Evolutionary conservation across 2,888 invertebrate species (phyloP).

Genomic region (Nowickia ferox): DNA sequence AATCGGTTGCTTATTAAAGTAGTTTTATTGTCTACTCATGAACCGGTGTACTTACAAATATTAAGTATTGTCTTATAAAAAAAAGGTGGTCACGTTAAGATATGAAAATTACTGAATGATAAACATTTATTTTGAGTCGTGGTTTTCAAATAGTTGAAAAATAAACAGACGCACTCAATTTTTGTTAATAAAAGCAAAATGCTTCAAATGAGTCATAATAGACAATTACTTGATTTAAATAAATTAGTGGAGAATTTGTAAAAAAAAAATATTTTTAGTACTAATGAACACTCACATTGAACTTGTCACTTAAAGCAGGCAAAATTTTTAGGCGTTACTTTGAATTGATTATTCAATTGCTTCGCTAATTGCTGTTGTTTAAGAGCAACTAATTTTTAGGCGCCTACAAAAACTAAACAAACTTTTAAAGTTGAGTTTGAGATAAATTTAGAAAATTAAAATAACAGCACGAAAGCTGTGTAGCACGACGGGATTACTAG

Average conservation of each 20-base stretch:
- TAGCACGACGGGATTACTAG: too few relatives aligned
- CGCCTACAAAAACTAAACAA: not conserved
- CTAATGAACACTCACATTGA: slow-evolving; percentile 32
- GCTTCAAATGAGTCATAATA: slow-evolving; percentile 40
- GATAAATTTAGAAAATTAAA: not conserved
- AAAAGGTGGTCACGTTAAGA: slow-evolving; percentile 1
- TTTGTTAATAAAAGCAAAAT: slow-evolving; percentile 32
- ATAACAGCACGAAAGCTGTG: not conserved
- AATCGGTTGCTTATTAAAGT: too few relatives aligned
- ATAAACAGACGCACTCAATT: not conserved
- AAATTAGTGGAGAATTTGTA: slow-evolving; percentile 24
- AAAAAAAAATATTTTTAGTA: slow-evolving; percentile 5
- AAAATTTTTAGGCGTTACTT: slow-evolving; percentile 47
- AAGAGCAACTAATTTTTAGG: slow-evolving; percentile 9
- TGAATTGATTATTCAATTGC: slow-evolving; percentile 44
- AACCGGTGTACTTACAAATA: too few relatives aligned
- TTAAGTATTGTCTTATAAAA: too few relatives aligned
- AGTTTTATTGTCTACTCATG: too few relatives aligned
- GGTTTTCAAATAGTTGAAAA: slow-evolving; percentile 28
- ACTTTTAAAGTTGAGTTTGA: not conserved
- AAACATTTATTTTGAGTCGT: slow-evolving; percentile 7
- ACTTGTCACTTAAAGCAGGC: slow-evolving; percentile 17
- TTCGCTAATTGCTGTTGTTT: slow-evolving; percentile 19
- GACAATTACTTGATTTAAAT: slow-evolving; percentile 33
- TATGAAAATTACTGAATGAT: slow-evolving; percentile 13